phyloP scores from a whole-genome alignment of 2,797 vertebrate species.

The Rhinella marina region DNA sequence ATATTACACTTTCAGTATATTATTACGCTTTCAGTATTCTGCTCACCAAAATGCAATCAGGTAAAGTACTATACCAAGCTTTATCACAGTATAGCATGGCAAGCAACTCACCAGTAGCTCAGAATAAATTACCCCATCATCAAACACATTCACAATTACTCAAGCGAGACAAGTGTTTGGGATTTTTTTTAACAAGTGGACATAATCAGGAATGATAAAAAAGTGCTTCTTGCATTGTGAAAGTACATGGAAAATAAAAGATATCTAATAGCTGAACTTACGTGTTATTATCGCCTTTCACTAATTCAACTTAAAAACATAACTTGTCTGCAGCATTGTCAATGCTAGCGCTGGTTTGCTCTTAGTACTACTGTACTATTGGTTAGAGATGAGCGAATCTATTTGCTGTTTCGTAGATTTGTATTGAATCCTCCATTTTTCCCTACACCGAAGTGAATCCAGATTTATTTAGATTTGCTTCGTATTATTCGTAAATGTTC shows the following conservation, averaged over 20 bases:
- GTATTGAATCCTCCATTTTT: no score
- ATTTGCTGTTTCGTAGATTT: no score
- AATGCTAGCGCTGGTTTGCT: neutral
- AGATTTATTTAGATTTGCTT: no score
- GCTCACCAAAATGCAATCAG: constrained; percentile 9
- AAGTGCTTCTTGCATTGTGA: neutral
- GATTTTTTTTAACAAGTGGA: neutral
- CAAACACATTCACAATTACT: neutral
- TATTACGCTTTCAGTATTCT: neutral
- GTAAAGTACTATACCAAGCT: neutral
- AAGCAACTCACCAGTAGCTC: neutral
- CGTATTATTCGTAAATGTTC: no score
- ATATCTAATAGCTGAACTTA: neutral
- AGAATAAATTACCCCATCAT: constrained; percentile 19
- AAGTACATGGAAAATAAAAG: constrained; percentile 13
- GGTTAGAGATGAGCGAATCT: no score
- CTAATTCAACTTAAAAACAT: neutral
- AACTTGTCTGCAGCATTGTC: neutral
- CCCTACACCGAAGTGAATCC: no score
- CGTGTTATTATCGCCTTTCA: neutral
- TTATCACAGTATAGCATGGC: neutral
- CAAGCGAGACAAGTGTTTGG: neutral
- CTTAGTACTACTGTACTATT: neutral
- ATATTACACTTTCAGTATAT: neutral
- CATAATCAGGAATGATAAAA: constrained; percentile 8